Conservation (phyloP, 2,113 vertebrate species). For the Solenodon paradoxus region DNA sequence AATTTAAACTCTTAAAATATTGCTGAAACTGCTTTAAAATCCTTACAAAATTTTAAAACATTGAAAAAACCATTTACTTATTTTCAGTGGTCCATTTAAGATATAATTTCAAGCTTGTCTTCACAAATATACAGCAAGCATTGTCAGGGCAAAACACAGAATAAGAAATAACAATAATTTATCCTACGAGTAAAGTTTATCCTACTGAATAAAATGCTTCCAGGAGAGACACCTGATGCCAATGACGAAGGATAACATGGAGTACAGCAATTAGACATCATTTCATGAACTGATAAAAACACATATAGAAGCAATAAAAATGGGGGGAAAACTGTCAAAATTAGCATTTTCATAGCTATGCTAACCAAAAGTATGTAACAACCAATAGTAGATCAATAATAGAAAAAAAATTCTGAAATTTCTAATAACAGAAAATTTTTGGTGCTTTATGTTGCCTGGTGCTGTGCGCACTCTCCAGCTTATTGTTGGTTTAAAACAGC, state of each 20-base stretch:
- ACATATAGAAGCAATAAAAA: background rate
- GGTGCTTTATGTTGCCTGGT: background rate
- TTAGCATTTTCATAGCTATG: background rate
- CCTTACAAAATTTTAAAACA: background rate
- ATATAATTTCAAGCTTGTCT: background rate
- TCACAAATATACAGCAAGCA: background rate
- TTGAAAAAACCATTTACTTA: background rate
- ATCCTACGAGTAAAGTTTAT: too few relatives aligned
- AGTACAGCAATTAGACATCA: too few relatives aligned
- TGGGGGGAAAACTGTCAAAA: background rate
- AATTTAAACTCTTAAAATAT: background rate
- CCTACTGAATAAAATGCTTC: too few relatives aligned
- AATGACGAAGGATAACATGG: too few relatives aligned
- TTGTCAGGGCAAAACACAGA: background rate
- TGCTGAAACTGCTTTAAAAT: background rate
- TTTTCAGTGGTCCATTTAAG: background rate
- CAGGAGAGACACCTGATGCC: too few relatives aligned
- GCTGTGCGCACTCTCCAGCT: too few relatives aligned
- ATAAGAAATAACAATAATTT: background rate
- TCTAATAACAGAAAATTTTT: accelerated
- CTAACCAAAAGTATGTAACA: background rate
- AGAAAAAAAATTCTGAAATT: background rate
- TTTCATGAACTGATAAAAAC: too few relatives aligned
- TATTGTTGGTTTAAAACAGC: too few relatives aligned
- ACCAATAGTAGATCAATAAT: background rate